Percentiles rank a stretch among this genome's conserved stretches.
phyloP scores from a whole-genome alignment of 2,888 invertebrate genomes.

The Reticulitermes lucifugus region DNA sequence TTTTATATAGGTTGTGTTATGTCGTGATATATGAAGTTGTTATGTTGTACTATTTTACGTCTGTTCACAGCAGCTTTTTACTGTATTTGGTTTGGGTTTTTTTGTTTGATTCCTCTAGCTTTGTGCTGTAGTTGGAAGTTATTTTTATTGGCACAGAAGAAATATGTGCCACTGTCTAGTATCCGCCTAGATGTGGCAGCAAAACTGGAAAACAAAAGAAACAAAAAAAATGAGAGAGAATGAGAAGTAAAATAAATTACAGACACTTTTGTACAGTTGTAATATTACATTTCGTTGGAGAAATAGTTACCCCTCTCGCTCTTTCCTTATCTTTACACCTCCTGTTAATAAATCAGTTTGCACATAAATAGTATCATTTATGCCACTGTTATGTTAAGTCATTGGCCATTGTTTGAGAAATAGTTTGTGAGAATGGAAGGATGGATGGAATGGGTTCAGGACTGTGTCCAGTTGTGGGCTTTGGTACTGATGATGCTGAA shows the following conservation, averaged over 20 bases:
- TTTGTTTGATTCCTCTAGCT: conserved; percentile 47
- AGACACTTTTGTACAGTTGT: conserved; percentile 53
- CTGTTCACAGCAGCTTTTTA: conserved; percentile 48
- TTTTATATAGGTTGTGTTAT: conserved; percentile 51
- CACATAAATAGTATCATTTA: too few species aligned
- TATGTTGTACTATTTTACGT: conserved; percentile 41
- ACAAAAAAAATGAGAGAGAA: conserved; percentile 32
- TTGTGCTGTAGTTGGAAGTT: conserved; percentile 42
- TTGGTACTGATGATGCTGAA: too few species aligned
- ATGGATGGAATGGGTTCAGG: too few species aligned
- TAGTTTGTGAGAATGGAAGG: too few species aligned
- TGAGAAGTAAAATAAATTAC: conserved; percentile 48
- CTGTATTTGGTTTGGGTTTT: conserved; percentile 52
- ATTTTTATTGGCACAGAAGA: conserved; percentile 42
- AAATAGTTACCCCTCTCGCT: not conserved
- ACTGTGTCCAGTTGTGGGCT: too few species aligned
- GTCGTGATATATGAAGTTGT: conserved; percentile 45
- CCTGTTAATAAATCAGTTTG: too few species aligned
- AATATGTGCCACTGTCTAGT: conserved; percentile 44
- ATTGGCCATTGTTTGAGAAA: too few species aligned
- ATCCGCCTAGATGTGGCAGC: conserved; percentile 49
- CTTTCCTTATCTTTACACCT: not conserved
- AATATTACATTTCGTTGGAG: conserved; percentile 38
- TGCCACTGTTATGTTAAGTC: too few species aligned
- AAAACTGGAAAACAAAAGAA: conserved; percentile 43